Base-by-base conservation (phyloP, 2,113 vertebrate species). In the Lophotis ruficrista region DNA sequence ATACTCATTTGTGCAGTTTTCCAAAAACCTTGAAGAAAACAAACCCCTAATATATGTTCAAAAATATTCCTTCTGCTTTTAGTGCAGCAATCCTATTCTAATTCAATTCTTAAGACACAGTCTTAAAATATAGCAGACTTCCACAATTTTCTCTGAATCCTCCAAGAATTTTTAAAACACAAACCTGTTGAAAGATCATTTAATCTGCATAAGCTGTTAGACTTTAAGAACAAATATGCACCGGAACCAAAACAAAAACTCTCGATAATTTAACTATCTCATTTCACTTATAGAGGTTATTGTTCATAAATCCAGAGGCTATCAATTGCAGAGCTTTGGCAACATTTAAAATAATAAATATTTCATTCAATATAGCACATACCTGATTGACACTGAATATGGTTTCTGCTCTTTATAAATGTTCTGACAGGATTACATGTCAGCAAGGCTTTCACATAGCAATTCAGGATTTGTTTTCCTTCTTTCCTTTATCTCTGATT, bases 301-400 rank as follows among this genome's bases (percentile, higher is more conserved):
- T 84, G 33, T 58, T 92, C 45, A 96, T 57, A 93, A 88, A 92
- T 54, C 83, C 87, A 82, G 60, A 88, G 35, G 60, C n/a, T 75
- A 93, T 75, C 53, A 69, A 82, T 62, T 62, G 45, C 92, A 97
- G 47, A 95, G 35, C 57, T 75, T 71, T 90, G 85, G 45, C 64
- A 97, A 83, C 82, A 93, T 83, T 91, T 45, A 90, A 90, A 76
- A 76, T 37, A 91, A 93, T 33, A 94, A 88, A 90, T 68, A 96
- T 78, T 92, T 87, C 57, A 97, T 93, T 94, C 65, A 93, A 84
- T 65, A 93, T 41, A 95, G 84, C 92, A 96, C 97, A 5, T 97
- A 97, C 97, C 97, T 96, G 95, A 91, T 96, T 96, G 88, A 73
- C 93, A 96, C 47, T 94, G 95, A 91, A 87, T 60, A 70, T 76